These are phyloP conservation scores for Barnardius zonarius DNA, from an alignment of 2,113 vertebrate genomes.

Conservation along the genomic window DNA sequence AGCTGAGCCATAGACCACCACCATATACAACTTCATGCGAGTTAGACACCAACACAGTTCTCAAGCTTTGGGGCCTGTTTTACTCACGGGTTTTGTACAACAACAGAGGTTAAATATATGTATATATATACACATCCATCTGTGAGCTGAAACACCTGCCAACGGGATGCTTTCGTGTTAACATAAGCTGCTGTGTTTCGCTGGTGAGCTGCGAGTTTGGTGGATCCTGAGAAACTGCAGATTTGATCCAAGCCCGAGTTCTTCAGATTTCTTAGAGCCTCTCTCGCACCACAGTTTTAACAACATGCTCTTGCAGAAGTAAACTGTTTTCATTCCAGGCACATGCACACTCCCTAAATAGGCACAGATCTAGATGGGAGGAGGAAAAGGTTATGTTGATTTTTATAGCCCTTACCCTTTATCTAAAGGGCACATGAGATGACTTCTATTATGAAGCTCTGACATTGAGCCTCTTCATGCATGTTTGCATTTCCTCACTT, in stretches of 20 bases:
- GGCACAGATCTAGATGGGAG: neutral
- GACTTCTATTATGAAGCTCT: neutral
- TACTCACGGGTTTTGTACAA: accelerated
- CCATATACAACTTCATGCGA: neutral
- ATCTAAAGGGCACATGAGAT: neutral
- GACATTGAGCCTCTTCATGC: neutral
- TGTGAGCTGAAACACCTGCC: neutral
- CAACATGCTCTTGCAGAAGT: neutral
- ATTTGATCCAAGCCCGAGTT: neutral
- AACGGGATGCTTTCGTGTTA: accelerated
- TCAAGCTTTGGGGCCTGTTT: neutral
- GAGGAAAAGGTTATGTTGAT: slow-evolving; percentile 3
- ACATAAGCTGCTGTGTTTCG: neutral
- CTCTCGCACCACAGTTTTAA: neutral
- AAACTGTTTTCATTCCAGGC: slow-evolving; percentile 9
- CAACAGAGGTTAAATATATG: neutral
- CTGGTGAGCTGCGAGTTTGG: accelerated
- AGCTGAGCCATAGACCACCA: neutral
- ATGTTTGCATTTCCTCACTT: neutral
- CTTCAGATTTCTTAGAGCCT: neutral
- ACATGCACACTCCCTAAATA: neutral
- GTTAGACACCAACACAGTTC: neutral
- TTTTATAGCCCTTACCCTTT: slow-evolving; percentile 15
- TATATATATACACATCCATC: neutral
- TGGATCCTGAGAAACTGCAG: neutral